Evolutionary conservation across 2,113 vertebrate genomes (phyloP).

Genomic region (Stercorarius parasiticus): DNA sequence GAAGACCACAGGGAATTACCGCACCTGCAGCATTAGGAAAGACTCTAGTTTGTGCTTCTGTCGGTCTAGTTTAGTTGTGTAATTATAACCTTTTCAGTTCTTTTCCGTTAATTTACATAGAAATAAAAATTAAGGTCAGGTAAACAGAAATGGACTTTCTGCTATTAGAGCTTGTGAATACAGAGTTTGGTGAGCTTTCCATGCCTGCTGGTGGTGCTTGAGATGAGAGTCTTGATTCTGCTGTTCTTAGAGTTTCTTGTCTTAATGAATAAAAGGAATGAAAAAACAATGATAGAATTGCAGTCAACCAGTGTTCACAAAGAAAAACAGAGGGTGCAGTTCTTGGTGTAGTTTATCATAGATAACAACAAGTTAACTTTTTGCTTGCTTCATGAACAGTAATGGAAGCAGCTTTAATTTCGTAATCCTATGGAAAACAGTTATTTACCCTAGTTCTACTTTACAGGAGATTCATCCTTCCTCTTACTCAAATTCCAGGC

Average conservation of each 20-base stretch:
- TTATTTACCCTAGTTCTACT: background rate
- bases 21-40: background rate
- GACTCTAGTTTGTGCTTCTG: background rate
- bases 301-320: background rate
- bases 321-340: background rate
- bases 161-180: background rate
- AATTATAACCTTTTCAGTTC: background rate
- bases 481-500: background rate
- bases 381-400: background rate
- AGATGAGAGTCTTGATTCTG: background rate
- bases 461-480: background rate
- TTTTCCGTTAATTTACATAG: background rate
- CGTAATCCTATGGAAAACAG: background rate
- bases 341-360: background rate
- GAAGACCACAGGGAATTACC: background rate
- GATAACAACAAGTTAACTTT: background rate
- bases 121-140: background rate
- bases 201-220: background rate
- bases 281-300: background rate
- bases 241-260: background rate
- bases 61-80: background rate
- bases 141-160: background rate
- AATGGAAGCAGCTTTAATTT: background rate
- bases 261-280: background rate
- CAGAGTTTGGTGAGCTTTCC: background rate